These are phyloP conservation scores for Tachysurus fulvidraco DNA, from an alignment of 2,113 vertebrate species.

Conservation along the genomic window DNA sequence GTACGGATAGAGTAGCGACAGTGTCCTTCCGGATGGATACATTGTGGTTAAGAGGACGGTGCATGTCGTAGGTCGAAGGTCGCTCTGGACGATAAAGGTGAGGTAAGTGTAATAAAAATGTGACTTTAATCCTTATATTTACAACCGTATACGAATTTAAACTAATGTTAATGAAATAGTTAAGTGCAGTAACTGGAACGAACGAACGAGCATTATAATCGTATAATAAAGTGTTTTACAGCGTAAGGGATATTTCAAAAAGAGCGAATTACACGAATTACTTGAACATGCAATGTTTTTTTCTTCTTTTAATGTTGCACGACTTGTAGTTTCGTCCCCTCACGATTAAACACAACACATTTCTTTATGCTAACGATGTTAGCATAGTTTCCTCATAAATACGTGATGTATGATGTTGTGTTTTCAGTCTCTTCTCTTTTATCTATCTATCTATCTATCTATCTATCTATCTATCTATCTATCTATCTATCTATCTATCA, in stretches of 20 bases:
- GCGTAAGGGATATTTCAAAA: not conserved
- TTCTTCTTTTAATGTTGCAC: too few species aligned
- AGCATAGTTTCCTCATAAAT: too few species aligned
- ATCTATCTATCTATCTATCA: too few species aligned
- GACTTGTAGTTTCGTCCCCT: too few species aligned
- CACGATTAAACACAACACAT: too few species aligned
- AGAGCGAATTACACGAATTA: not conserved
- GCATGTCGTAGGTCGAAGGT: not conserved
- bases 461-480: too few species aligned
- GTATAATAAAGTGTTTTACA: not conserved
- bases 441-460: too few species aligned
- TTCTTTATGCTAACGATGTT: too few species aligned
- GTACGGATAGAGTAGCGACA: too few species aligned
- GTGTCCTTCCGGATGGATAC: too few species aligned
- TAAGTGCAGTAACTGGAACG: not conserved
- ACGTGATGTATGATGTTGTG: too few species aligned
- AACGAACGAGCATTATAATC: not conserved
- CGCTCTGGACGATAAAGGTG: not conserved
- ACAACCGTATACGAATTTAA: not conserved
- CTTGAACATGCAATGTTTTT: not conserved
- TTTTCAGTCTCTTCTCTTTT: too few species aligned
- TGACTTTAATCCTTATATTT: not conserved
- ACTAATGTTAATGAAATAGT: not conserved
- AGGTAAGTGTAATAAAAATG: not conserved
- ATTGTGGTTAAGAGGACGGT: not conserved